These are phyloP conservation scores for Xestia rhomboidea DNA, from an alignment of 2,888 invertebrate species.

Conservation along the genomic window DNA sequence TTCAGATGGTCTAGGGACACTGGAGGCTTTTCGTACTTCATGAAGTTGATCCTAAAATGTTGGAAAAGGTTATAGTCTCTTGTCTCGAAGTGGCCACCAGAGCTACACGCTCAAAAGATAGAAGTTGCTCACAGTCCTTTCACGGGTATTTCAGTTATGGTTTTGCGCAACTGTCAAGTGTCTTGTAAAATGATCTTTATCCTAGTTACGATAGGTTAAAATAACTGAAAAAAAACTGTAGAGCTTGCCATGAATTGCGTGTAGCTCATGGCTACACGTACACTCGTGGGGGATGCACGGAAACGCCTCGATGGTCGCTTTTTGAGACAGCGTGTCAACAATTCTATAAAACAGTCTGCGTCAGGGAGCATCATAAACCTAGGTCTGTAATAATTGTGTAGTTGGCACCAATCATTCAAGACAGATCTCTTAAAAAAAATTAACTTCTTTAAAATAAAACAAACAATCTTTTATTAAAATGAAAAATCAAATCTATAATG, in stretches of 20 bases:
- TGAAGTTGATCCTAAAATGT: conserved; percentile 94
- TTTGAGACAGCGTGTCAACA: not conserved
- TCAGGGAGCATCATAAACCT: not conserved
- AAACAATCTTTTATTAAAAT: too few relatives aligned
- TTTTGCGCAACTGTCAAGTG: not conserved
- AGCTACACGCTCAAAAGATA: not conserved
- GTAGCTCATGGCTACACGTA: not conserved
- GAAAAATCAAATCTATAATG: too few relatives aligned
- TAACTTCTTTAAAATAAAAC: not conserved
- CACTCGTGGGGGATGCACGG: not conserved
- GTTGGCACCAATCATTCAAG: not conserved
- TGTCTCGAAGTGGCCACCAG: not conserved
- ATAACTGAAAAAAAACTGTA: not conserved
- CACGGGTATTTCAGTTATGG: not conserved
- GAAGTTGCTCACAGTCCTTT: not conserved
- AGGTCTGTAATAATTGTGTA: not conserved
- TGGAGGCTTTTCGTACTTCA: conserved; percentile 96
- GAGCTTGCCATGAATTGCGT: not conserved
- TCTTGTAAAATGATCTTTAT: not conserved
- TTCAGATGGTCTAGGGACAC: conserved; percentile 94
- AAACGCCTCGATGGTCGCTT: not conserved
- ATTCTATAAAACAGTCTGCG: not conserved
- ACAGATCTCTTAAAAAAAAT: not conserved
- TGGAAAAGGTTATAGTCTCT: not conserved
- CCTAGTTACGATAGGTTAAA: not conserved